Percentiles rank a stretch among this genome's conserved stretches.
These are phyloP conservation scores for Melangyna quadrimaculata DNA, from an alignment of 2,888 invertebrate genomes.

Conservation along the genomic window DNA sequence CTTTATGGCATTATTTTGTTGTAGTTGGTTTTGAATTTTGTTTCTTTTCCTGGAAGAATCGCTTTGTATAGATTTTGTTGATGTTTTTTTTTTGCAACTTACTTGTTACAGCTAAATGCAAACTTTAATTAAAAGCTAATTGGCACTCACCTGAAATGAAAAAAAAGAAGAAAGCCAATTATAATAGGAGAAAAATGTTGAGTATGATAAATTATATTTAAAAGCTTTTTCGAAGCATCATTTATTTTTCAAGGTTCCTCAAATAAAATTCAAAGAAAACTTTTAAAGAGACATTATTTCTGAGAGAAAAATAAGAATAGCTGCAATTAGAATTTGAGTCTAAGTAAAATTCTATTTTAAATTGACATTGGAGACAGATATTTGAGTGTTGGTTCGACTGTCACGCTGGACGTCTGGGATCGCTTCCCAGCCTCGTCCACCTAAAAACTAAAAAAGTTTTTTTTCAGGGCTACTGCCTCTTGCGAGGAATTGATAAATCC, in stretches of 20 bases:
- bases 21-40: no score
- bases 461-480: no score
- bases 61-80: neutral
- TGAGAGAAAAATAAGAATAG: neutral
- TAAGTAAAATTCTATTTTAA: no score
- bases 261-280: neutral
- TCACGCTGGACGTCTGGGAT: no score
- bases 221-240: neutral
- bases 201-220: neutral
- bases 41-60: neutral
- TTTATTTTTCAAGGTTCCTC: neutral
- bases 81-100: conserved; percentile 31
- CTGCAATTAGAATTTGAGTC: neutral
- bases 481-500: no score
- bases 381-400: no score
- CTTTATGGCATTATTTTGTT: neutral
- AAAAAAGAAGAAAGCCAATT: conserved; percentile 25
- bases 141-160: conserved; percentile 61
- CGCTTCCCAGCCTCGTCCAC: no score
- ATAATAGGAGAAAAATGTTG: conserved; percentile 3
- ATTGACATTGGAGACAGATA: no score
- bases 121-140: conserved; percentile 43
- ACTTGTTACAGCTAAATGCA: conserved; percentile 26
- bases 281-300: neutral
- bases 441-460: no score